A percentile compares a stretch with the other conserved stretches of the same genome.
These are phyloP conservation scores for Danaus melanippus DNA, from an alignment of 1,140 invertebrate species.

Conservation along the genomic window DNA sequence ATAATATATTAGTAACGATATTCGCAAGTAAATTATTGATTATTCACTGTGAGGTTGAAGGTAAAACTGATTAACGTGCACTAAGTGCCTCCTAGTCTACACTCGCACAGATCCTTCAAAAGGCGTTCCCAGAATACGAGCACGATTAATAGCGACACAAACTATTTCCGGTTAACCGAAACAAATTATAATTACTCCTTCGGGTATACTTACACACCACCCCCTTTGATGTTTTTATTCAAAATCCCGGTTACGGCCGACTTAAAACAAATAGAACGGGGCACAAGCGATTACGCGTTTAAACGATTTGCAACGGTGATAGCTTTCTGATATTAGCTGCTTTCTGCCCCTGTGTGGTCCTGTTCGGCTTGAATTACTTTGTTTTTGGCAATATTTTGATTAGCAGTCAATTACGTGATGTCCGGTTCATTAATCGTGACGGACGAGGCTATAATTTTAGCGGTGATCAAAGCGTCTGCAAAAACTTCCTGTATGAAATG, in stretches of 20 bases:
- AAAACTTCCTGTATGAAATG: not conserved
- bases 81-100: not conserved
- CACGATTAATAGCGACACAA: slow-evolving; percentile 60
- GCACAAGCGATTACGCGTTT: slow-evolving; percentile 61
- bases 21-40: too few relatives aligned
- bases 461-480: not conserved
- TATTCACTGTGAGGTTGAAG: not conserved
- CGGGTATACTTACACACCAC: slow-evolving; percentile 50
- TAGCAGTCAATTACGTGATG: too few relatives aligned
- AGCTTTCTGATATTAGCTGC: slow-evolving; percentile 49
- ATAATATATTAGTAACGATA: too few relatives aligned
- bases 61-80: slow-evolving; percentile 2
- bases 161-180: slow-evolving; percentile 66
- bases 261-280: slow-evolving; percentile 68
- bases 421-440: not conserved
- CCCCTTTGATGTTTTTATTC: slow-evolving; percentile 69
- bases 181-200: slow-evolving; percentile 69
- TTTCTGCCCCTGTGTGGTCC: slow-evolving; percentile 57
- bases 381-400: slow-evolving; percentile 23
- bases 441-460: not conserved
- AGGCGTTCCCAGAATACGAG: slow-evolving; percentile 46
- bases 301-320: slow-evolving; percentile 65
- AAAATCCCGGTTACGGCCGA: slow-evolving; percentile 58
- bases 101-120: slow-evolving; percentile 19
- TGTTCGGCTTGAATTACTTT: slow-evolving; percentile 26